Evolutionary conservation across 2,113 vertebrate genomes (phyloP).

Genomic region (Hippocampus abdominalis): DNA sequence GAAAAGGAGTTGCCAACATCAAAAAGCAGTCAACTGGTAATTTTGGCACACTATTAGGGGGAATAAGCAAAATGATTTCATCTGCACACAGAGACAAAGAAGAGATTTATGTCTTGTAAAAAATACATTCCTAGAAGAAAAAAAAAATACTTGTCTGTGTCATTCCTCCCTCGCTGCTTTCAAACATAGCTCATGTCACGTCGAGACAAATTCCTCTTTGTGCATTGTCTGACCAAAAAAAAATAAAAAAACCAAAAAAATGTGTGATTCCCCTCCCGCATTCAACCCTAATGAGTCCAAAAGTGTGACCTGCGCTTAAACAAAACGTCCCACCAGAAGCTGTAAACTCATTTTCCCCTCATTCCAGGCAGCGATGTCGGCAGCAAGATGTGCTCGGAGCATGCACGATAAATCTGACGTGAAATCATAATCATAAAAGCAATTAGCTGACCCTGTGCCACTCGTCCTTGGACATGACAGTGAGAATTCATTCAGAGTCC

Average conservation of each 20-base stretch:
- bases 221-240: conserved; percentile 45
- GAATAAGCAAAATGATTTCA: conserved; percentile 58
- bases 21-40: conserved; percentile 64
- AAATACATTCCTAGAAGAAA: conserved; percentile 60
- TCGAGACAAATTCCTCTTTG: conserved; percentile 37
- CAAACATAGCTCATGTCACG: conserved; percentile 54
- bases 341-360: conserved; percentile 72
- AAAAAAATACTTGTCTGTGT: conserved; percentile 60
- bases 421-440: conserved; percentile 84
- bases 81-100: conserved; percentile 55
- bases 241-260: conserved; percentile 63
- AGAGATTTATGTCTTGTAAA: conserved; percentile 62
- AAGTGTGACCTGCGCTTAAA: conserved; percentile 72
- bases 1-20: conserved; percentile 49
- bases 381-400: conserved; percentile 73
- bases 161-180: conserved; percentile 55
- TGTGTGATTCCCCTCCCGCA: conserved; percentile 59
- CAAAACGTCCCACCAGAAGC: conserved; percentile 70
- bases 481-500: conserved; percentile 77
- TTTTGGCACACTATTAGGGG: conserved; percentile 61
- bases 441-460: conserved; percentile 81
- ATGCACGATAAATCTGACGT: conserved; percentile 80
- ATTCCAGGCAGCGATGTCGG: conserved; percentile 67
- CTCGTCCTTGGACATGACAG: conserved; percentile 80
- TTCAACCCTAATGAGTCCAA: conserved; percentile 73